Percentiles rank a stretch among this genome's conserved stretches.
Conservation (phyloP, 2,797 vertebrate genomes). For the Gallinago stenura region DNA sequence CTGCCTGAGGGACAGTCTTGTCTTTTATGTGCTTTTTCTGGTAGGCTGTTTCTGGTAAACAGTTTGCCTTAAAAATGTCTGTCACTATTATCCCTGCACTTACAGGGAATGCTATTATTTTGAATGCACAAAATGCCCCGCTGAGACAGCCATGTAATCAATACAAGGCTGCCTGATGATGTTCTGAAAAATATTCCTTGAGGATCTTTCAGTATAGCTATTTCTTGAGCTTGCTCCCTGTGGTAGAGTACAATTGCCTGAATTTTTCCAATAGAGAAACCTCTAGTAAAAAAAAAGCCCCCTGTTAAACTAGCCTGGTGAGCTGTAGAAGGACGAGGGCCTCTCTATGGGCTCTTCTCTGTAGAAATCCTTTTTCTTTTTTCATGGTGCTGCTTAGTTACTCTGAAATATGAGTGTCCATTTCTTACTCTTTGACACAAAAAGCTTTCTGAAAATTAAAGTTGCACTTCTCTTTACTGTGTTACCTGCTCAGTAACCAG, state of each 20-base stretch:
- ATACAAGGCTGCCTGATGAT: constrained; percentile 1
- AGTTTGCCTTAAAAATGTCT: constrained; percentile 16
- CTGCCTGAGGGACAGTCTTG: neutral
- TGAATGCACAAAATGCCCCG: neutral
- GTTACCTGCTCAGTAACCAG: neutral
- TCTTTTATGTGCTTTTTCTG: neutral
- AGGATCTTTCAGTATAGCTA: neutral
- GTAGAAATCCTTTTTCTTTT: neutral
- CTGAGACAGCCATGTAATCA: neutral
- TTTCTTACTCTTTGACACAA: neutral
- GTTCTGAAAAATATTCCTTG: constrained; percentile 10
- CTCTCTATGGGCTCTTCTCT: neutral
- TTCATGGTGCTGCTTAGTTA: neutral
- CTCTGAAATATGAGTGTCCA: neutral
- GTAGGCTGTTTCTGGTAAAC: neutral
- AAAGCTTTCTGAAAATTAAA: neutral
- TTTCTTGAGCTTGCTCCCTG: neutral
- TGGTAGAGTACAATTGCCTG: neutral
- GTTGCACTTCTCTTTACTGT: neutral
- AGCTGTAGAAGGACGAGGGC: neutral
- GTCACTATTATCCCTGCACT: neutral
- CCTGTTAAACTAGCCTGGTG: neutral
- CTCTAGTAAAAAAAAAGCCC: neutral
- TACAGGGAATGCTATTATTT: constrained; percentile 14
- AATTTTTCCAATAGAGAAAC: neutral